Conservation (phyloP, 2,797 vertebrate genomes). For the Enteromius argenteus region DNA sequence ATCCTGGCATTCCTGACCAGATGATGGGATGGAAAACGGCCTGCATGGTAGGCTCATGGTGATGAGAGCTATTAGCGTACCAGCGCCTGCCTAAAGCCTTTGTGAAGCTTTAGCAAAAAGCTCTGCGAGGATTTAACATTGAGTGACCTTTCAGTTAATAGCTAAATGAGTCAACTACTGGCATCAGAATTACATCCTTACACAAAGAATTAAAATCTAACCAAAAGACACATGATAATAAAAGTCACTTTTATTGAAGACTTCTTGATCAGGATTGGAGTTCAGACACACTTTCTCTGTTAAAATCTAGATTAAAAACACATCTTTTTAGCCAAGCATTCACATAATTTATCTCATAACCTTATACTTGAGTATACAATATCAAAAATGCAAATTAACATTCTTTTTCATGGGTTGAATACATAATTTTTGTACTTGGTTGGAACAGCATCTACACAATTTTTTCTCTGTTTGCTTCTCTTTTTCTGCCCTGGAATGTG, state of each 20-base stretch:
- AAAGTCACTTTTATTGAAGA: conserved; percentile 17
- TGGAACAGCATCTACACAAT: too few relatives aligned
- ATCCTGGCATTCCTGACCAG: conserved; percentile 45
- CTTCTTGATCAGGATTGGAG: too few relatives aligned
- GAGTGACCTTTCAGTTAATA: conserved; percentile 24
- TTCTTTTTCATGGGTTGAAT: too few relatives aligned
- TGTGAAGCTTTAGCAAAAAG: conserved; percentile 44
- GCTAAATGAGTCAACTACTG: conserved; percentile 14
- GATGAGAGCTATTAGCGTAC: conserved; percentile 33
- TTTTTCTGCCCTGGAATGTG: too few relatives aligned
- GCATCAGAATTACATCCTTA: conserved; percentile 1
- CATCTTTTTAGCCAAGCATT: too few relatives aligned
- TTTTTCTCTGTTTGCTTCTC: too few relatives aligned
- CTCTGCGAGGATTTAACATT: conserved; percentile 29
- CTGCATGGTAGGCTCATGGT: conserved; percentile 14
- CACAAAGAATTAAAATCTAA: not conserved
- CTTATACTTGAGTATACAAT: too few relatives aligned
- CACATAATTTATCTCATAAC: too few relatives aligned
- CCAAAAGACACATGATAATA: not conserved
- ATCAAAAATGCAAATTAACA: too few relatives aligned
- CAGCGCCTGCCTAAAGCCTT: conserved; percentile 33
- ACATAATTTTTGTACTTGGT: too few relatives aligned
- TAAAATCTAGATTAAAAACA: too few relatives aligned
- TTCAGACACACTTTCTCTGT: too few relatives aligned
- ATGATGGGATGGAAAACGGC: conserved; percentile 50